A percentile compares a stretch with the other conserved stretches of the same genome.
Conservation (phyloP, 2,797 vertebrate species). For the Crocidura indochinensis region DNA sequence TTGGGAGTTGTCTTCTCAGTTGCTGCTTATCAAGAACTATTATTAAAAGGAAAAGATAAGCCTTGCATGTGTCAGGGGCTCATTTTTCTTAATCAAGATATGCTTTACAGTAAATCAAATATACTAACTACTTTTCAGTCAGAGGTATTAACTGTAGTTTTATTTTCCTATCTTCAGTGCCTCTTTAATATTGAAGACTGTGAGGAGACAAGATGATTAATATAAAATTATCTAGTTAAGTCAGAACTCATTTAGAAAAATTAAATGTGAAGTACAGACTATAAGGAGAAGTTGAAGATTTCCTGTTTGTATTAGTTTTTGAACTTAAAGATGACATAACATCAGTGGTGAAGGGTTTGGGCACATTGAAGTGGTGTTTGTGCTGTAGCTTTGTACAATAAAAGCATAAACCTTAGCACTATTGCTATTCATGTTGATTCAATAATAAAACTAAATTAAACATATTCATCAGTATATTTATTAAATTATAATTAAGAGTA, state of each 20-base stretch:
- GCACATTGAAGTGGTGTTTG: too few relatives aligned
- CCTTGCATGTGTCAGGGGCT: constrained; percentile 53
- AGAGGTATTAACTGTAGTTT: neutral
- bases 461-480: constrained; percentile 24
- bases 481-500: constrained; percentile 66
- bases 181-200: constrained; percentile 50
- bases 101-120: constrained; percentile 39
- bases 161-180: constrained; percentile 6
- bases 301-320: neutral
- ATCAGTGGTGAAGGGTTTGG: too few relatives aligned
- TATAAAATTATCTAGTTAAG: constrained; percentile 51
- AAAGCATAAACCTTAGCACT: too few relatives aligned
- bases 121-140: constrained; percentile 51
- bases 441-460: neutral
- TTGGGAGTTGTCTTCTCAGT: constrained; percentile 68
- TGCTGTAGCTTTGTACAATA: too few relatives aligned
- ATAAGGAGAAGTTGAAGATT: neutral
- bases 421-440: too few relatives aligned
- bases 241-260: constrained; percentile 48
- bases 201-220: constrained; percentile 33
- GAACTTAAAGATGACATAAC: too few relatives aligned
- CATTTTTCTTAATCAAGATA: constrained; percentile 81
- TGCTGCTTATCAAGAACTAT: constrained; percentile 69
- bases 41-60: constrained; percentile 82
- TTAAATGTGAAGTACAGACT: neutral